Evolutionary conservation across 2,113 vertebrate genomes (phyloP).

Genomic region (Syngnathoides biaculeatus): DNA sequence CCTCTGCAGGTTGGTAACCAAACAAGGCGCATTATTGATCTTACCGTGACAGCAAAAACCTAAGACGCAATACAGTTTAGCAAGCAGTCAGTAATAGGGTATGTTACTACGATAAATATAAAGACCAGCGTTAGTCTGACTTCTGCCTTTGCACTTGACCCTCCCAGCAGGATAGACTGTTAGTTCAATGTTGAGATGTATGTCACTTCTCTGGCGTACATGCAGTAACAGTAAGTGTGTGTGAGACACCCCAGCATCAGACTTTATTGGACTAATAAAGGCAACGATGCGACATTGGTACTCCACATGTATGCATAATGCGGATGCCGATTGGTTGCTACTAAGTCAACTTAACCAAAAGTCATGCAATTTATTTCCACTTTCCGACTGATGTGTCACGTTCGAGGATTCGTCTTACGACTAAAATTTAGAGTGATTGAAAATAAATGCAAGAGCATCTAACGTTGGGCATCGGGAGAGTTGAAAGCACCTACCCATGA

Average conservation of each 20-base stretch:
- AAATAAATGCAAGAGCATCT: not conserved
- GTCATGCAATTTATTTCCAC: not conserved
- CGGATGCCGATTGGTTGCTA: conserved; percentile 9
- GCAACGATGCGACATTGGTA: conserved; percentile 25
- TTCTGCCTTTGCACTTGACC: conserved; percentile 2
- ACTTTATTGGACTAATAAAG: conserved; percentile 55
- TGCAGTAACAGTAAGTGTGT: conserved; percentile 11
- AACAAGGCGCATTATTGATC: conserved; percentile 2
- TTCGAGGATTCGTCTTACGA: not conserved
- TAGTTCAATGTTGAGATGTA: conserved; percentile 27
- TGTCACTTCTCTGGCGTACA: conserved; percentile 44
- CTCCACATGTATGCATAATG: conserved; percentile 31
- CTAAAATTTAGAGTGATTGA: no score
- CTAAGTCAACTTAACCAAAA: conserved; percentile 7
- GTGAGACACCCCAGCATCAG: conserved; percentile 36
- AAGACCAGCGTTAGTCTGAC: not conserved
- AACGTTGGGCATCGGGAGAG: not conserved
- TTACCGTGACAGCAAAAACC: not conserved
- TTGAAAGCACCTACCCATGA: not conserved
- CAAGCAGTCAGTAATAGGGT: not conserved
- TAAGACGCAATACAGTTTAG: not conserved
- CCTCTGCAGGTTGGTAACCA: conserved; percentile 73
- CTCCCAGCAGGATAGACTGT: conserved; percentile 1
- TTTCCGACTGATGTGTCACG: not conserved
- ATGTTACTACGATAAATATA: not conserved